Evolutionary conservation across 1,140 invertebrate species (phyloP).

Genomic region (Drosophila ogumai): DNA sequence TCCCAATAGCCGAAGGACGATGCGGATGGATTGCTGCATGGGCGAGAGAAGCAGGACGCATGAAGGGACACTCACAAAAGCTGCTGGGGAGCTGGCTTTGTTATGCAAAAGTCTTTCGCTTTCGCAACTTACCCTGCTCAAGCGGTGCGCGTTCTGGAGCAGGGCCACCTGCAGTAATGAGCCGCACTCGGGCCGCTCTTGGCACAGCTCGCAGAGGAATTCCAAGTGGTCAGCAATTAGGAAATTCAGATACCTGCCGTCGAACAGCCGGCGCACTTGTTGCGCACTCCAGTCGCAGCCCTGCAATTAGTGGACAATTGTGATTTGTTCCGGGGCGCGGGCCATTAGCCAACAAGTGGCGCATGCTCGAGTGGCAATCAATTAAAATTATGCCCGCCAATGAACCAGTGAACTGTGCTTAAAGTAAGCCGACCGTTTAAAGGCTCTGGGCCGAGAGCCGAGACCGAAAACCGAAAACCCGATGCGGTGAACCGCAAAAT

Average conservation of each 20-base stretch:
- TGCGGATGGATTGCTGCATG: slow-evolving; percentile 65
- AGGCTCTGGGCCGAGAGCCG: slow-evolving; percentile 28
- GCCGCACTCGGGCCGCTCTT: slow-evolving; percentile 73
- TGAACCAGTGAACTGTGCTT: slow-evolving; percentile 39
- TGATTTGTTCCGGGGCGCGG: slow-evolving; percentile 37
- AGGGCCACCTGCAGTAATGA: slow-evolving; percentile 75
- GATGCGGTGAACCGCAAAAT: slow-evolving; percentile 74
- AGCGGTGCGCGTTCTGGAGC: slow-evolving; percentile 46
- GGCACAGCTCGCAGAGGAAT: slow-evolving; percentile 79
- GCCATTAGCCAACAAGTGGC: slow-evolving; percentile 71
- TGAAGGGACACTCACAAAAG: slow-evolving; percentile 9
- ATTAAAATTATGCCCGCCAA: slow-evolving; percentile 71
- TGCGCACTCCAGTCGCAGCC: slow-evolving; percentile 72
- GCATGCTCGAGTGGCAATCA: slow-evolving; percentile 77
- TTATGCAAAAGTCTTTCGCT: slow-evolving; percentile 58
- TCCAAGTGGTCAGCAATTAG: slow-evolving; percentile 84
- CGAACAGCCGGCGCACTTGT: slow-evolving; percentile 78
- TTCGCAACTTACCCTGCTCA: slow-evolving; percentile 63
- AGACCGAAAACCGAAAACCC: slow-evolving; percentile 51
- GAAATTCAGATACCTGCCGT: slow-evolving; percentile 78
- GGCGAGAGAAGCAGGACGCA: slow-evolving; percentile 1
- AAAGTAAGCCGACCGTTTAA: slow-evolving; percentile 55
- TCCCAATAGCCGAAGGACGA: slow-evolving; percentile 60
- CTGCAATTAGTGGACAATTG: slow-evolving; percentile 67
- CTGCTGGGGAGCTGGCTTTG: slow-evolving; percentile 35